A percentile compares a stretch with the other conserved stretches of the same genome.
phyloP scores from a whole-genome alignment of 2,888 invertebrate species.

The Drosophila picticornis region DNA sequence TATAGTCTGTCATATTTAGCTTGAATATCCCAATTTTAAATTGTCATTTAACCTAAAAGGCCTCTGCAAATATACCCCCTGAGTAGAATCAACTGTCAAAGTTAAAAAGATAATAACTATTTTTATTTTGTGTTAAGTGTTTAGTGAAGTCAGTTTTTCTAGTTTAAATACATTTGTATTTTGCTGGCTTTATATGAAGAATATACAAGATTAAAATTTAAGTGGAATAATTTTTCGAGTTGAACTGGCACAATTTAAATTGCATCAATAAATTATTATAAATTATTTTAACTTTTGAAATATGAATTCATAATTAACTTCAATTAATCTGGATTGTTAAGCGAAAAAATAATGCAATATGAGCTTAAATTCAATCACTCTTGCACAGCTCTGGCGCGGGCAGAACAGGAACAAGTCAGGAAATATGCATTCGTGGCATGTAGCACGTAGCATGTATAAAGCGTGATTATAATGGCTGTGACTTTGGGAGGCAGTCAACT shows the following conservation, averaged over 20 bases:
- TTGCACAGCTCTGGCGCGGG: neutral
- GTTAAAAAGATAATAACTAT: neutral
- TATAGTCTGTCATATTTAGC: neutral
- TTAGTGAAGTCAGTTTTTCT: too few relatives aligned
- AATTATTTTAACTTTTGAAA: neutral
- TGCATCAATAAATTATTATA: neutral
- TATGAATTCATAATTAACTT: neutral
- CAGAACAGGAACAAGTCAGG: neutral
- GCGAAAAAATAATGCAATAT: neutral
- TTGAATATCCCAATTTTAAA: neutral
- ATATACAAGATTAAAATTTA: neutral
- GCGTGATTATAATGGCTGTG: neutral
- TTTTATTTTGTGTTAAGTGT: neutral
- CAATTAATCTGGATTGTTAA: neutral
- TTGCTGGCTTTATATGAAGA: too few relatives aligned
- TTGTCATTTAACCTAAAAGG: neutral
- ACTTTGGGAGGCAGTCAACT: neutral
- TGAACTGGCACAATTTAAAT: neutral
- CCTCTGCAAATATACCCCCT: neutral
- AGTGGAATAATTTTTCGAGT: neutral
- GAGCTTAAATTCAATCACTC: neutral
- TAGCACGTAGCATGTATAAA: neutral
- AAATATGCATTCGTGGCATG: neutral
- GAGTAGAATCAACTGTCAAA: neutral
- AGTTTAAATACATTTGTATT: too few relatives aligned